These are phyloP conservation scores for Bradynema listronoti DNA, from an alignment of 1,140 invertebrate genomes.

Conservation along the genomic window DNA sequence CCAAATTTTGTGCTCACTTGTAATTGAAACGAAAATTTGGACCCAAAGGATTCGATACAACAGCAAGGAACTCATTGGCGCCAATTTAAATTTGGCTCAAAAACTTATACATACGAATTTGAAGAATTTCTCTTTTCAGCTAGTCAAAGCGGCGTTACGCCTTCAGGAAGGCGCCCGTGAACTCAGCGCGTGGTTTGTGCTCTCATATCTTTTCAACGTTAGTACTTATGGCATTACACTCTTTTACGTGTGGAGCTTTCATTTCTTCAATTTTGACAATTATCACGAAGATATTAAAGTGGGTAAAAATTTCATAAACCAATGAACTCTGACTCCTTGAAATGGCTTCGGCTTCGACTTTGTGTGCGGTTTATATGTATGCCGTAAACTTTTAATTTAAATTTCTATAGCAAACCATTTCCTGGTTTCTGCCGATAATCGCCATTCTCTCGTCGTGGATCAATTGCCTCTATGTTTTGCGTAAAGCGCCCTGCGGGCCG, in stretches of 20 bases:
- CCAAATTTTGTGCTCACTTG: neutral
- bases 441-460: slow-evolving; percentile 45
- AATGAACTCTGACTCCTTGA: too few relatives aligned
- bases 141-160: slow-evolving; percentile 41
- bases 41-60: neutral
- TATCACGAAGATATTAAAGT: slow-evolving; percentile 36
- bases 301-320: neutral
- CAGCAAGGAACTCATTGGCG: neutral
- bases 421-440: slow-evolving; percentile 43
- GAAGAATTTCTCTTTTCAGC: slow-evolving; percentile 20
- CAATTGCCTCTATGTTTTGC: slow-evolving; percentile 44
- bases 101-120: slow-evolving; percentile 14
- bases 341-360: too few relatives aligned
- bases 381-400: neutral
- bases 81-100: slow-evolving; percentile 7
- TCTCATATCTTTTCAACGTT: slow-evolving; percentile 39
- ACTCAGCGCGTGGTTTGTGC: slow-evolving; percentile 35
- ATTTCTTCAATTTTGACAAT: slow-evolving; percentile 43
- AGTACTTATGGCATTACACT: slow-evolving; percentile 40
- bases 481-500: slow-evolving; percentile 40
- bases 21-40: neutral
- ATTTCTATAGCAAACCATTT: slow-evolving; percentile 23
- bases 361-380: too few relatives aligned
- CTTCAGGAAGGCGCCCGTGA: slow-evolving; percentile 18
- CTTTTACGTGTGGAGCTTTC: slow-evolving; percentile 35